These are phyloP conservation scores for Eleutherodactylus coqui DNA, from an alignment of 2,797 vertebrate genomes.

Conservation along the genomic window DNA sequence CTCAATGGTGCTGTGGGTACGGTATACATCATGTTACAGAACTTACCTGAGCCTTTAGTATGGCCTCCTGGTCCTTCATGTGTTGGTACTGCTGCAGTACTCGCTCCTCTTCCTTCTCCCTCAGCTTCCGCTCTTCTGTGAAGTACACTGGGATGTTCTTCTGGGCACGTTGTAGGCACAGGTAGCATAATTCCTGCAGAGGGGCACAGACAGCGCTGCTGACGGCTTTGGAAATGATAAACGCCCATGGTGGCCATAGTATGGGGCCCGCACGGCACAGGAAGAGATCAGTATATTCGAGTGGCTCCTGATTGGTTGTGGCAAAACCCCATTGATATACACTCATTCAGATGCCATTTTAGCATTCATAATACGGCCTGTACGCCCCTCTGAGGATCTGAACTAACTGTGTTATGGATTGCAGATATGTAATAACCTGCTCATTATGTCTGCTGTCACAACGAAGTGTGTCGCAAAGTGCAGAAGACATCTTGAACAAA, in stretches of 20 bases:
- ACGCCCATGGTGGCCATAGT: background rate
- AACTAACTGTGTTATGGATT: too few species aligned
- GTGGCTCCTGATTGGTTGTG: too few species aligned
- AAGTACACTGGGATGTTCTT: slow-evolving; percentile 73
- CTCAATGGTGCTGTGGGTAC: too few species aligned
- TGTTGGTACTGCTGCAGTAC: slow-evolving; percentile 75
- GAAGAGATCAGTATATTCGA: too few species aligned
- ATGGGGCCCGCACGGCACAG: background rate
- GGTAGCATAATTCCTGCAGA: slow-evolving; percentile 83
- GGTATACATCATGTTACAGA: background rate
- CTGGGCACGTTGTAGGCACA: slow-evolving; percentile 81
- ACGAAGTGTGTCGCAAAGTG: too few species aligned
- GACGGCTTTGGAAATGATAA: background rate
- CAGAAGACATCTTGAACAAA: too few species aligned
- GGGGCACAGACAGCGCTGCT: background rate
- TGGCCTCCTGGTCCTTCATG: slow-evolving; percentile 72
- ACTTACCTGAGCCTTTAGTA: slow-evolving; percentile 76
- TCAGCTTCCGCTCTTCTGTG: slow-evolving; percentile 70
- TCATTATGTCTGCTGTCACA: too few species aligned
- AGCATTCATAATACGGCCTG: too few species aligned
- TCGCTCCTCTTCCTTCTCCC: slow-evolving; percentile 75
- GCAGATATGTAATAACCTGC: too few species aligned
- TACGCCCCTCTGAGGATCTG: too few species aligned
- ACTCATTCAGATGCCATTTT: too few species aligned
- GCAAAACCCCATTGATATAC: too few species aligned